Evolutionary conservation across 30 jellyfish, hydroid and myxozoan genomes (phyloP).

Genomic region (Hydractinia echinata): DNA sequence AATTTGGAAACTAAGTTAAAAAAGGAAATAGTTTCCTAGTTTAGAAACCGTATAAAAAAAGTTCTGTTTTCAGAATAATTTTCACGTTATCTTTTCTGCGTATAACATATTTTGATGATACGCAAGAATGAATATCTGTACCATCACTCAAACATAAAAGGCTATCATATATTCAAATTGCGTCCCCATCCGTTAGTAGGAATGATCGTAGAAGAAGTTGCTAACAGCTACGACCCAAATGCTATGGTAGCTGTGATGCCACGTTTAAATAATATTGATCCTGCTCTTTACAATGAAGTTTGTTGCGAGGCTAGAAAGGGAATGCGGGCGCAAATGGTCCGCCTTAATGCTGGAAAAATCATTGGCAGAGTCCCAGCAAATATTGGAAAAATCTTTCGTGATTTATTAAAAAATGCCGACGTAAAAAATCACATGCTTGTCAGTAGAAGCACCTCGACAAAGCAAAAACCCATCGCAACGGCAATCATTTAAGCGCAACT

Average conservation of each 20-base stretch:
- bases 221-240: neutral
- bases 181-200: neutral
- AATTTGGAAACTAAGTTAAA: too few relatives aligned
- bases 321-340: neutral
- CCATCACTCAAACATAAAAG: neutral
- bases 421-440: conserved; percentile 1
- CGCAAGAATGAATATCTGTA: too few relatives aligned
- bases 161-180: conserved; percentile 10
- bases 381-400: neutral
- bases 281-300: neutral
- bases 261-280: neutral
- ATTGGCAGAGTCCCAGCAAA: conserved; percentile 17
- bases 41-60: too few relatives aligned
- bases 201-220: neutral
- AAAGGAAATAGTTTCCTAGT: too few relatives aligned
- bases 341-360: conserved; percentile 16
- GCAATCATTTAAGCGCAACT: conserved; percentile 8
- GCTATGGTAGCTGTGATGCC: conserved; percentile 18
- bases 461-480: neutral
- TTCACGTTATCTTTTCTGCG: too few relatives aligned
- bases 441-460: neutral
- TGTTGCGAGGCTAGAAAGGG: conserved; percentile 3
- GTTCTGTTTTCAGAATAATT: too few relatives aligned
- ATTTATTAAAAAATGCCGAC: neutral
- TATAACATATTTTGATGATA: too few relatives aligned